Percentiles rank a stretch among this genome's conserved stretches.
Conservation (phyloP, 2,888 invertebrate species). For the Tenodera sinensis region DNA sequence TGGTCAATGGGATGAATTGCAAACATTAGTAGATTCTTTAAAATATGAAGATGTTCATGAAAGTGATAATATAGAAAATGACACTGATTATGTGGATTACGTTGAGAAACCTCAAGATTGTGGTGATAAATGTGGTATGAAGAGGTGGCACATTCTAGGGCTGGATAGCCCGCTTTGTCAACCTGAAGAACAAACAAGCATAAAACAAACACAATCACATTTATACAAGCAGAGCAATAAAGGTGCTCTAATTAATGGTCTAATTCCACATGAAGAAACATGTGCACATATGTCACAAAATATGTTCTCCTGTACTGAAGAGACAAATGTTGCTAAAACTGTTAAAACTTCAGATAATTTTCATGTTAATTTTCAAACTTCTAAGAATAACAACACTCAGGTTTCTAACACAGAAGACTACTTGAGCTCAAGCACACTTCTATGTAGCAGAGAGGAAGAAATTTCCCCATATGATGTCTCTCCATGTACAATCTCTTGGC, state of each 20-base stretch:
- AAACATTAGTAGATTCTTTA: not conserved
- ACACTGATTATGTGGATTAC: not conserved
- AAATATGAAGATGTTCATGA: not conserved
- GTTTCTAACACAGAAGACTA: not conserved
- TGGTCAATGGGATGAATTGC: not conserved
- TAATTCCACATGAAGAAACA: not conserved
- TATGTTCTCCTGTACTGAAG: not conserved
- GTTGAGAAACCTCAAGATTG: not conserved
- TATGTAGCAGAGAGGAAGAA: not conserved
- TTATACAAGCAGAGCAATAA: not conserved
- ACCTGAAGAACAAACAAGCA: not conserved
- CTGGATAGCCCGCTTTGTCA: not conserved
- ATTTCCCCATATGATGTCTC: not conserved
- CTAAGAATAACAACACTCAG: not conserved
- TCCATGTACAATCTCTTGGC: not conserved
- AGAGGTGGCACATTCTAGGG: not conserved
- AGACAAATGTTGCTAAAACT: not conserved
- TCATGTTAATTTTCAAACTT: not conserved
- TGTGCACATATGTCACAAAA: not conserved
- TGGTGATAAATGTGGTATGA: not conserved
- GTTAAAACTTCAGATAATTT: not conserved
- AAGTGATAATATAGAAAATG: not conserved
- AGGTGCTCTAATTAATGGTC: not conserved
- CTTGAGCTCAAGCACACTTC: not conserved
- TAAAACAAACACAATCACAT: not conserved